Evolutionary conservation across 1,140 invertebrate genomes (phyloP), one percentile per base, ranked within the genome.

Genomic region (Drosophila insularis): DNA sequence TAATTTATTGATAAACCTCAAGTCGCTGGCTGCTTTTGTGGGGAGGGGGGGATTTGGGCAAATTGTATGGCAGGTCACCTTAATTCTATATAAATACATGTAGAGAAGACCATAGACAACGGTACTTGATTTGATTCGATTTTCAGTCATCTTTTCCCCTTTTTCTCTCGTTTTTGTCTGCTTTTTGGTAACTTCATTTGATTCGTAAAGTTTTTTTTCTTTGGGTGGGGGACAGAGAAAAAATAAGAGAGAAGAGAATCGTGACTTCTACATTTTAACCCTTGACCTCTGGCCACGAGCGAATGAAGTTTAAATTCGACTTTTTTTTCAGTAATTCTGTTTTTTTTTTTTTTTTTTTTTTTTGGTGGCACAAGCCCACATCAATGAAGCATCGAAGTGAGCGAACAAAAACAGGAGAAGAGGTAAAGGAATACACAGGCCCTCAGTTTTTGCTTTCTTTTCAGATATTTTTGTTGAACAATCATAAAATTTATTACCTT

Each of bases 231-330:
- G 74, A 68, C 71, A 74, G 80, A 80, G 82, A 80, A 89, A 50
- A 10, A 50, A 54, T 74, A 89, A 50, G 8, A 19, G 58, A 77
- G 67, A 70, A 71, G 68, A 76, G 78, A 91, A 91, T 91, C 89
- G 89, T 91, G 89, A 91, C 89, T 91, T 85, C 89, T 80, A 91
- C 89, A 91, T 91, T 87, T 90, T 90, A 86, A 91, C 89, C 89
- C 85, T 89, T 90, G 80, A 91, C 81, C 89, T 73, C 43, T 72
- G 71, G 71, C 84, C 80, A 87, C 80, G 87, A 90, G 87, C 80
- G 87, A 87, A 80, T 81, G 79, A 90, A 90, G 81, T 81, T 74
- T 75, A 78, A 50, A 50, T 21, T 21, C 17, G 19, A 50, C 43
- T 50, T 50, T 50, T 46, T 46, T 50, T 50, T 50, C 17, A 21